Percentiles rank a stretch among this genome's conserved stretches.
Evolutionary conservation across 2,113 vertebrate genomes (phyloP).

Genomic region (Jacana jacana): DNA sequence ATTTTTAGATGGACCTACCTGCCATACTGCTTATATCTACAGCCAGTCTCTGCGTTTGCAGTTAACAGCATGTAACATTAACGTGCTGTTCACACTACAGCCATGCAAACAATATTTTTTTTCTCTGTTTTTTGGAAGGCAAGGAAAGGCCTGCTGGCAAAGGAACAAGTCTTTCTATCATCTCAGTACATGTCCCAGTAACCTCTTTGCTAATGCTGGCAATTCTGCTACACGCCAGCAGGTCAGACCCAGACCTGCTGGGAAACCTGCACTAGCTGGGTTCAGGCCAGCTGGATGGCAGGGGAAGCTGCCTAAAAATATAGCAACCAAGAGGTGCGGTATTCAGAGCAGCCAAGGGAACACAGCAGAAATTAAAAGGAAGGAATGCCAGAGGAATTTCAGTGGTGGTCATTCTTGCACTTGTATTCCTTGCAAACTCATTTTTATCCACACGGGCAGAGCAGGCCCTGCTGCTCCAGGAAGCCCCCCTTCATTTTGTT

Average conservation of each 20-base stretch:
- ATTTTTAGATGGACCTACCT: background rate
- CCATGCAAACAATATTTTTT: background rate
- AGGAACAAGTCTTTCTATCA: background rate
- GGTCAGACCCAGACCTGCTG: background rate
- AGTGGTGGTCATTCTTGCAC: background rate
- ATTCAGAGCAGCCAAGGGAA: fast-evolving
- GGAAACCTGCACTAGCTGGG: background rate
- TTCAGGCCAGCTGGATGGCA: background rate
- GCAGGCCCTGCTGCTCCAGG: background rate
- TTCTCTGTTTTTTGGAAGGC: background rate
- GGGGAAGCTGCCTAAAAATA: background rate
- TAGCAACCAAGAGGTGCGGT: background rate
- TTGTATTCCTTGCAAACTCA: background rate
- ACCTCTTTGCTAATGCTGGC: background rate
- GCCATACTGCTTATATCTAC: background rate
- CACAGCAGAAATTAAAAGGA: background rate
- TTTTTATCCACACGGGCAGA: background rate
- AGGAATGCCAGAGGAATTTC: background rate
- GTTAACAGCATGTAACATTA: background rate
- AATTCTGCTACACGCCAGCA: background rate
- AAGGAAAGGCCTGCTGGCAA: background rate
- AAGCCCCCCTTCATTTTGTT: background rate
- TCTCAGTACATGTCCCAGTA: background rate
- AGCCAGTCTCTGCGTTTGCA: background rate
- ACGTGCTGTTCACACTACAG: background rate